Evolutionary conservation across 2,888 invertebrate genomes (phyloP).

Genomic region (Lepidocyrtinus sp.): DNA sequence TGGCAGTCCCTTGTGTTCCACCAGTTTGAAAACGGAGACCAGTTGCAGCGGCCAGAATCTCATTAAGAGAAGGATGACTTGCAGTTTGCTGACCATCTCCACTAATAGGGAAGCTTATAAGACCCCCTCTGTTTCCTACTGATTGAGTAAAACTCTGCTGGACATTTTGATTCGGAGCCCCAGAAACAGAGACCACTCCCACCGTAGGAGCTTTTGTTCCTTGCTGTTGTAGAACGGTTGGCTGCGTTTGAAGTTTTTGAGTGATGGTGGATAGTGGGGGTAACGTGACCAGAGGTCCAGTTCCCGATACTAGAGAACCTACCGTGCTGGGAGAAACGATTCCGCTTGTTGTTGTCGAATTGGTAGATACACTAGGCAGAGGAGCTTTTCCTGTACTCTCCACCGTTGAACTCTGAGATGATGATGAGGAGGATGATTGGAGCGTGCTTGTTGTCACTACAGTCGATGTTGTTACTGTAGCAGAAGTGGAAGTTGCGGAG

Average conservation of each 20-base stretch:
- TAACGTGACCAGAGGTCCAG: slow-evolving; percentile 14
- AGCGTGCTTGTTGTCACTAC: neutral
- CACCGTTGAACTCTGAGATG: slow-evolving; percentile 27
- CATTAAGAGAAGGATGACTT: slow-evolving; percentile 27
- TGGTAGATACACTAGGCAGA: neutral
- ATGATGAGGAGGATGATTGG: slow-evolving; percentile 24
- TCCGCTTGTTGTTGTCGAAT: neutral
- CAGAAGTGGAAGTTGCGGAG: neutral
- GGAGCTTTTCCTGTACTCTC: slow-evolving; percentile 13
- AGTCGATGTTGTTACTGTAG: too few species aligned
- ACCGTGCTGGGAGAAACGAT: neutral
- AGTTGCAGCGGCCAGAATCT: slow-evolving; percentile 32
- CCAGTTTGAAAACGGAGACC: slow-evolving; percentile 39
- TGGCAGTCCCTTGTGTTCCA: too few species aligned
- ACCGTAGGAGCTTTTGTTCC: slow-evolving; percentile 17
- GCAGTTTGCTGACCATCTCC: slow-evolving; percentile 25
- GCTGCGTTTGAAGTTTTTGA: slow-evolving; percentile 29
- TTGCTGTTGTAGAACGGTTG: slow-evolving; percentile 18
- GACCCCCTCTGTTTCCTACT: neutral
- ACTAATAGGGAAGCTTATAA: neutral
- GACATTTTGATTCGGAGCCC: too few species aligned
- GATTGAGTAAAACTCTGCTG: slow-evolving; percentile 3
- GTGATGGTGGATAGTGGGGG: slow-evolving; percentile 32
- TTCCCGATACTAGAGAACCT: neutral
- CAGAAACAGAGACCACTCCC: slow-evolving; percentile 32